phyloP scores from a whole-genome alignment of 2,888 invertebrate genomes.

The Heliconius sara region DNA sequence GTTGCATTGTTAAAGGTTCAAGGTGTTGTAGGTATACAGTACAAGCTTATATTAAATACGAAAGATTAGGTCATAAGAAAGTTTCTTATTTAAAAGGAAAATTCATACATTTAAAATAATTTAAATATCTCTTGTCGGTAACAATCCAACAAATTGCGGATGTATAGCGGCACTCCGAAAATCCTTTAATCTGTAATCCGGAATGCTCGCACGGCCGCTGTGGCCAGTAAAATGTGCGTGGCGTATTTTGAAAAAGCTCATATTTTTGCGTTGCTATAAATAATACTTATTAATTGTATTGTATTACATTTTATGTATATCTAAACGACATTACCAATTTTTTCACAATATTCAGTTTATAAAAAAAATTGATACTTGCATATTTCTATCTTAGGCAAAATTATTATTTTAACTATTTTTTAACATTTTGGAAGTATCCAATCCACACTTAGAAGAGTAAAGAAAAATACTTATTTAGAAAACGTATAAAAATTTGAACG shows the following conservation, averaged over 20 bases:
- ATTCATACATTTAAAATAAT: not conserved
- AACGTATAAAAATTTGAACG: too few species aligned
- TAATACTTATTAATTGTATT: not conserved
- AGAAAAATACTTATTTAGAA: too few species aligned
- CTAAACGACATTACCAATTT: not conserved
- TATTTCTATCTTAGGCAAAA: too few species aligned
- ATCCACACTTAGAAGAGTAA: too few species aligned
- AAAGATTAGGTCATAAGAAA: not conserved
- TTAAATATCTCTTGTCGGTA: constrained; percentile 1
- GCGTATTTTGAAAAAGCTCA: not conserved
- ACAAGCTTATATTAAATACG: too few species aligned
- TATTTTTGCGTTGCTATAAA: not conserved
- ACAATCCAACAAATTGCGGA: constrained; percentile 65
- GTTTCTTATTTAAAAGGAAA: not conserved
- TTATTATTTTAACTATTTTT: too few species aligned
- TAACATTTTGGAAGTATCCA: too few species aligned
- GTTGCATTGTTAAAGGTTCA: too few species aligned
- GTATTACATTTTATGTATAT: not conserved
- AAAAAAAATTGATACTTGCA: too few species aligned
- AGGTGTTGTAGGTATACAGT: too few species aligned
- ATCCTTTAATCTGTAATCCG: constrained; percentile 65
- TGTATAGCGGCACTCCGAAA: constrained; percentile 65
- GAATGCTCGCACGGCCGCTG: constrained; percentile 58
- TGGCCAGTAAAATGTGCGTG: constrained; percentile 55
- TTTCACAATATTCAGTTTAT: not conserved